Base-by-base conservation (phyloP, 2,113 vertebrate species). In the Ciconia maguari region DNA sequence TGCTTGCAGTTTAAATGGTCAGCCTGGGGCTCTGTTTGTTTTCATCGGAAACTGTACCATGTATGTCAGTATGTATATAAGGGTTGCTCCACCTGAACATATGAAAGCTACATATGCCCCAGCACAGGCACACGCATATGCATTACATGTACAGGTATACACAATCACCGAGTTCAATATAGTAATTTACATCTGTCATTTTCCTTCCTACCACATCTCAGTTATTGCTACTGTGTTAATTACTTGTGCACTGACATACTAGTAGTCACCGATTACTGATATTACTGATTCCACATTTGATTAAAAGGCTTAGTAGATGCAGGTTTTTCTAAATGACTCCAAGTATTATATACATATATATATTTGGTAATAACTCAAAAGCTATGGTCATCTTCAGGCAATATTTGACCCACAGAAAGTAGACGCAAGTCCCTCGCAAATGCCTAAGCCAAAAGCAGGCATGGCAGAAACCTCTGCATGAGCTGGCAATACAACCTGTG, bases 1-100 rank as follows among this genome's bases (percentile, higher is more conserved):
- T 94, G 54, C 95, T 77, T 80, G 87, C 62, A 41, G 66, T 84
- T 96, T 96, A 84, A 96, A 91, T 71, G 42, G 90, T 79, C 91
- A 41, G 74, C 93, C 52, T 78, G 60, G 58, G 38, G 41, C 54
- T 91, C 55, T 58, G 16, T 94, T 95, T 96, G 72, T 78, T 91
- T 74, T 64, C 66, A 83, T 89, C 0, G 1, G 70, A 96, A 97
- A 92, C 64, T 71, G 74, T 78, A 70, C 81, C 14, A 3, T 36
- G 34, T 25, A 30, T 6, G 6, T 60, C 25, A 54, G 29, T 52
- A 46, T 49, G 20, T 30, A 51, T 17, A 1, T 62, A 54, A 61
- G 36, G 7, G 13, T 19, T 30, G 36, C 29, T 58, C 58, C 60
- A 85, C 34, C 46, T 79, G 75, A 48, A 25, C 3, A 2, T 26